Percentiles rank a stretch among this genome's conserved stretches.
Conservation (phyloP, 2,113 vertebrate species). For the Sorex araneus region DNA sequence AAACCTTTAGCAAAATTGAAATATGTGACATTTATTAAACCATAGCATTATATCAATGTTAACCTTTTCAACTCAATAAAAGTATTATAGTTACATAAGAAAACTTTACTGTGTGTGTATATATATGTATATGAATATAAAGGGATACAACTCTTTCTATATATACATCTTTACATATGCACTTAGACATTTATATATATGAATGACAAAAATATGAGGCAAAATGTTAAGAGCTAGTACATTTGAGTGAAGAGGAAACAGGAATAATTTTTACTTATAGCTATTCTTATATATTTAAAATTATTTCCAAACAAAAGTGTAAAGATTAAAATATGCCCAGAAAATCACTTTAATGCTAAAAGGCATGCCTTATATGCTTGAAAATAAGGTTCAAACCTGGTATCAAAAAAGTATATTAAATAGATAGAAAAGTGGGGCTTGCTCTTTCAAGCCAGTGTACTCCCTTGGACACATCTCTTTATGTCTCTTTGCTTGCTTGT, state of each 20-base stretch:
- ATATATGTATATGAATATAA: neutral
- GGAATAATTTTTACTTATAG: neutral
- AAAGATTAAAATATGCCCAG: too few relatives aligned
- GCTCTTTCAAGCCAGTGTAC: too few relatives aligned
- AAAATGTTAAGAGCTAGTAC: neutral
- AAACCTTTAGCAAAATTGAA: neutral
- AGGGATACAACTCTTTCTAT: neutral
- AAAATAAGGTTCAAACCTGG: too few relatives aligned
- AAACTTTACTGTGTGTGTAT: neutral
- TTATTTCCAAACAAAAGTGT: slow-evolving; percentile 60
- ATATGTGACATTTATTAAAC: neutral
- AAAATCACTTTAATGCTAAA: too few relatives aligned
- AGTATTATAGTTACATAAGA: neutral
- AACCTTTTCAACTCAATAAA: slow-evolving; percentile 40
- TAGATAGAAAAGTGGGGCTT: too few relatives aligned
- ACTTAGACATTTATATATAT: neutral
- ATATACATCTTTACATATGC: neutral
- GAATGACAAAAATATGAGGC: neutral
- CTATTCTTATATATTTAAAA: slow-evolving; percentile 44
- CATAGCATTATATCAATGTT: neutral
- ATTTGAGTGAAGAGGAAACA: neutral
- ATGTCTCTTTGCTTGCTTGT: too few relatives aligned
- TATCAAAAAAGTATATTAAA: too few relatives aligned
- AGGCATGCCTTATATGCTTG: too few relatives aligned
- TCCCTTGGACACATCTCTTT: too few relatives aligned